Evolutionary conservation across 2,113 vertebrate genomes (phyloP), one percentile per base, ranked within the genome.

Genomic region (Myiozetetes cayanensis): DNA sequence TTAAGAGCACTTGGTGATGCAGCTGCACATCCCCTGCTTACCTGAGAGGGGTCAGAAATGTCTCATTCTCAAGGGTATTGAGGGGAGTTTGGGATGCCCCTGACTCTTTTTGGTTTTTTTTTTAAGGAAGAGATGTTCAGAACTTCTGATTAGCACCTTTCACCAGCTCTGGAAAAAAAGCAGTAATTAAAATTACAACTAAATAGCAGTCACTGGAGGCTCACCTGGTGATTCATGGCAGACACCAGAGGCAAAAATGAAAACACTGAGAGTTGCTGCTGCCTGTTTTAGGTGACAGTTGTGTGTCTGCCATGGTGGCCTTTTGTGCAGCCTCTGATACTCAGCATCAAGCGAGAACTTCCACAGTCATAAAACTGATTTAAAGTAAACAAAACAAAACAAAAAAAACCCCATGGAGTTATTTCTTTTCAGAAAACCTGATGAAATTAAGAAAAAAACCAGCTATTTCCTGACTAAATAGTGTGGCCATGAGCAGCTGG

Each of bases 1-100:
- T 96, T 67, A 31, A 59, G 78, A 93, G 95, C 92, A 93, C 94
- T 96, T 95, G 90, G 15, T 91, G 79, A 43, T 66, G 58, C 74
- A 87, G 78, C 78, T 93, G 21, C 43, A 14, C 80, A 77, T 89
- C 23, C 46, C 8, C 41, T 87, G 21, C 75, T 90, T 37, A 47
- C 58, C 74, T 3, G 3, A 22, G 73, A 62, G 55, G 49, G 66
- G 50, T 47, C 82, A 67, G 78, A 73, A 76, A 56, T 22, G 43
- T 58, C 55, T 74, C 13, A 2, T 71, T 50, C 47, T 47, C 44
- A 39, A 92, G 76, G 63, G 6, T 44, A 9, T 3, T 12, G 47
- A 88, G 71, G 65, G 75, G 46, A 63, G 21, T 74, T 77, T 12
- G 37, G 52, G 19, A 12, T 68, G 59, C 15, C 61, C n/a, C 27